A percentile compares a stretch with the other conserved stretches of the same genome.
These are phyloP conservation scores for Aythya baeri DNA, from an alignment of 2,113 vertebrate species.

Conservation along the genomic window DNA sequence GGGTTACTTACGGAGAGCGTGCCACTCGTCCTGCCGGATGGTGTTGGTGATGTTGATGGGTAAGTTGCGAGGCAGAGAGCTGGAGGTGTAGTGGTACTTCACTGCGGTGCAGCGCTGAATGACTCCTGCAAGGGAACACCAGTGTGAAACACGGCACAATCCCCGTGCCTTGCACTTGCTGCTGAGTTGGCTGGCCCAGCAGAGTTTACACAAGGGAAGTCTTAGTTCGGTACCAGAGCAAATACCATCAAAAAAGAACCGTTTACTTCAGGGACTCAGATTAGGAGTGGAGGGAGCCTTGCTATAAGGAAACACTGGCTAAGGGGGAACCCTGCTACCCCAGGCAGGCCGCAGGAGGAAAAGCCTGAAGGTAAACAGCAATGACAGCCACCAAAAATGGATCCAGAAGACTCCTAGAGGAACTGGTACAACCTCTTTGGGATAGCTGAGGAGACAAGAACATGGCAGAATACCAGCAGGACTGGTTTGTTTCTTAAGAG, in stretches of 20 bases:
- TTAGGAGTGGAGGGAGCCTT: not conserved
- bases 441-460: not conserved
- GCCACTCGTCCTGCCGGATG: conserved; percentile 93
- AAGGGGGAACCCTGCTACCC: not conserved
- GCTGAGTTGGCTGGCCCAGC: not conserved
- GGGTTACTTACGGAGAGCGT: conserved; percentile 88
- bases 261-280: not conserved
- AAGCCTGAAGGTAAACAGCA: not conserved
- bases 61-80: conserved; percentile 86
- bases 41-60: conserved; percentile 90
- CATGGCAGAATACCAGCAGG: fast-evolving
- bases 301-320: not conserved
- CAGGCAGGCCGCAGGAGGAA: not conserved
- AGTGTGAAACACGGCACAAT: not conserved
- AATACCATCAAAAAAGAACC: not conserved
- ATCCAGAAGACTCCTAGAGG: not conserved
- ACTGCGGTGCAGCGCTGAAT: conserved; percentile 88
- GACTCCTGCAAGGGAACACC: conserved; percentile 73
- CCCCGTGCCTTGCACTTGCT: not conserved
- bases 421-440: not conserved
- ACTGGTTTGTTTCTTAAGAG: not conserved
- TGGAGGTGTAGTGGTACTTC: conserved; percentile 94
- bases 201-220: not conserved
- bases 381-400: not conserved
- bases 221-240: not conserved